Evolutionary conservation across 2,797 vertebrate species (phyloP).

Genomic region (Acrossocheilus wenchowensis): DNA sequence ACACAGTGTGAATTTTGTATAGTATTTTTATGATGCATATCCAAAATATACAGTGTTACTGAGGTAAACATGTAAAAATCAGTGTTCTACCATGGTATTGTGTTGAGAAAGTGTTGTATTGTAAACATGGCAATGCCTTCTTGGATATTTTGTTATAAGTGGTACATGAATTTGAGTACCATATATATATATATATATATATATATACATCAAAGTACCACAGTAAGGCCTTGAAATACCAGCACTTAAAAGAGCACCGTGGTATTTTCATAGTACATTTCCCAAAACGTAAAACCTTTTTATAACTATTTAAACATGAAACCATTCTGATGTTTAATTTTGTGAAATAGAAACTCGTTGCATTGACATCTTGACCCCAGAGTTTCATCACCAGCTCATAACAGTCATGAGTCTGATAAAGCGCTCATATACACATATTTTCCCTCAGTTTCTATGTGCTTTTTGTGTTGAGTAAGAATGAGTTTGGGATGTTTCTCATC

Average conservation of each 20-base stretch:
- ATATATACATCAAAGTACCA: not conserved
- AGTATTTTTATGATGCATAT: not conserved
- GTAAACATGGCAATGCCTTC: not conserved
- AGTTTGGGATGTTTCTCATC: slow-evolving; percentile 10
- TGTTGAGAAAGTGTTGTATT: not conserved
- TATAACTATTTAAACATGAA: not conserved
- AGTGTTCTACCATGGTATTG: not conserved
- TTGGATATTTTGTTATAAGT: too few relatives aligned
- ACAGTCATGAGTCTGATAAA: not conserved
- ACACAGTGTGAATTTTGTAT: not conserved
- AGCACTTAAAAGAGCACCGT: not conserved
- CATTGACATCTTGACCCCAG: slow-evolving; percentile 15
- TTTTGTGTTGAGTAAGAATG: slow-evolving; percentile 1
- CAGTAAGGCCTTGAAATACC: not conserved
- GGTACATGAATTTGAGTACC: not conserved
- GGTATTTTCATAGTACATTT: not conserved
- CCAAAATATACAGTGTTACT: not conserved
- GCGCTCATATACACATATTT: not conserved
- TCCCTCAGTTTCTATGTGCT: not conserved
- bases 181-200: not conserved
- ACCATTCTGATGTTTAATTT: not conserved
- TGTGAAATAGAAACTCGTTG: not conserved
- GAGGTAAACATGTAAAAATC: not conserved
- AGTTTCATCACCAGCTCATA: not conserved
- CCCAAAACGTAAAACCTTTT: too few relatives aligned